These are phyloP conservation scores for Tetrao urogallus DNA, from an alignment of 2,113 vertebrate genomes.

Conservation along the genomic window DNA sequence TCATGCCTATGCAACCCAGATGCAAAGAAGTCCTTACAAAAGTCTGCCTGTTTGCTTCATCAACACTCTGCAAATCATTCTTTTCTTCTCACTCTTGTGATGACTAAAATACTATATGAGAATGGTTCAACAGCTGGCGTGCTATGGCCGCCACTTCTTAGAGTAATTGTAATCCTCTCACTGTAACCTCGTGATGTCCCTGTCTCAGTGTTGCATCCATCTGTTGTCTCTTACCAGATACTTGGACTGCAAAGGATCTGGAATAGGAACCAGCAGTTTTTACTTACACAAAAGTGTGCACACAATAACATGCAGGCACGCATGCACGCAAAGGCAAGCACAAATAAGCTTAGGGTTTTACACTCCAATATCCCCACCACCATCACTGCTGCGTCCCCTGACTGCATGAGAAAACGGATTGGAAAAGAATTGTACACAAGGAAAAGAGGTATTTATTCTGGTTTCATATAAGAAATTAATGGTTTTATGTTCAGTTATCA, in stretches of 20 bases:
- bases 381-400: not conserved
- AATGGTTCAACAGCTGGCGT: constrained; percentile 45
- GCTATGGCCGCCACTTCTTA: constrained; percentile 49
- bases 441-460: not conserved
- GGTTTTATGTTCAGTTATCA: not conserved
- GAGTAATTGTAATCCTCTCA: constrained; percentile 48
- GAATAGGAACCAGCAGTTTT: constrained; percentile 3
- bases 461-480: not conserved
- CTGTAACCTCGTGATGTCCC: not conserved
- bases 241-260: not conserved
- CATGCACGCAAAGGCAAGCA: not conserved
- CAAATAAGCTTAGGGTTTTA: not conserved
- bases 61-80: not conserved
- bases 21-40: not conserved
- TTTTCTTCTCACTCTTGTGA: not conserved
- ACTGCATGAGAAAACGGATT: not conserved
- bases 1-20: not conserved
- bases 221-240: constrained; percentile 15
- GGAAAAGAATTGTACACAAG: not conserved
- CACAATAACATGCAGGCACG: not conserved
- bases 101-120: constrained; percentile 22
- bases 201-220: constrained; percentile 30
- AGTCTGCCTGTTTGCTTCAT: not conserved
- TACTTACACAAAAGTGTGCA: not conserved
- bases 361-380: not conserved